Evolutionary conservation across 2,113 vertebrate species (phyloP), one percentile per base, ranked within the genome.

Genomic region (Malurus cyaneus): DNA sequence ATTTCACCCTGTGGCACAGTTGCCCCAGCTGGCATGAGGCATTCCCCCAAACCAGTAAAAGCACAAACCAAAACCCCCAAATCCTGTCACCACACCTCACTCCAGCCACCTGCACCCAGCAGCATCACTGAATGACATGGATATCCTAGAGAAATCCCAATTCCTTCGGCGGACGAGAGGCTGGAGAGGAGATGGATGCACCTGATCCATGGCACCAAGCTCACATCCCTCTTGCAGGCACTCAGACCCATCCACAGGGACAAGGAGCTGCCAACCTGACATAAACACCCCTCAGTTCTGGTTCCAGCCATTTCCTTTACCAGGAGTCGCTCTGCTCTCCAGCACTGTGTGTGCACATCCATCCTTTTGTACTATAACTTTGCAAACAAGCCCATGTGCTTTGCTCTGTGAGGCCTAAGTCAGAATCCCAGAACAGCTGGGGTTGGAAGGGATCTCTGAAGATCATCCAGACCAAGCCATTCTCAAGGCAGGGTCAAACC

Each of bases 241-340:
- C 50, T 57, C 46, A 41, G 36, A 78, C 44, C 46, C 31, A 53
- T 7, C 73, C n/a, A 15, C 41, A 34, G 54, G 47, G 60, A 49
- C 56, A 41, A 47, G 46, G 41, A 80, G 41, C 76, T 26, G 86
- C 80, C 5, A 4, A 46, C 31, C 5, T 0, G 0, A 69, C 0
- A 3, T 29, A 65, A 26, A 70, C 70, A 86, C 66, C 31, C n/a
- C 78, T 41, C 42, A 61, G 3, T 0, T 17, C 69, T 0, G 0
- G n/a, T 77, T 61, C 28, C 56, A 49, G 14, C 4, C 2, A 23
- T 50, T n/a, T 61, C 69, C 50, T 80, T 60, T 44, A 18, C 5
- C 59, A 65, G 12, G 1, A 47, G 26, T 25, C 36, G 18, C 5
- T 32, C 46, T 8, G 1, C 26, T 78, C 5, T 0, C 80, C 2